A percentile compares a stretch with the other conserved stretches of the same genome.
phyloP scores from a whole-genome alignment of 2,113 vertebrate genomes.

The Sapayoa aenigma region DNA sequence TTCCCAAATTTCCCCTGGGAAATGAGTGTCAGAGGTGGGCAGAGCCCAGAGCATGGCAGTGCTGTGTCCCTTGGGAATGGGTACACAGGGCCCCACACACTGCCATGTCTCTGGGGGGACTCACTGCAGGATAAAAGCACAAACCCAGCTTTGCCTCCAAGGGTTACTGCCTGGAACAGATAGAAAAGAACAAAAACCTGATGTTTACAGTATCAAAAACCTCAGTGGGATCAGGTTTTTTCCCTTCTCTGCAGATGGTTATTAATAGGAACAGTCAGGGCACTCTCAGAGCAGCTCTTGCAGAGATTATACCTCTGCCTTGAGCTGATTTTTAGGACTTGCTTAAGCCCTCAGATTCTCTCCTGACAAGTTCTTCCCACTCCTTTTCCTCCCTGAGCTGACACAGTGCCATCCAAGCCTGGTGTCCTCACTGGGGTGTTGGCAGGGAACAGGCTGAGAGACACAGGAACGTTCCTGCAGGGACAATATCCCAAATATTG shows the following conservation, averaged over 20 bases:
- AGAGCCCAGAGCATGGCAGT: background rate
- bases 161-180: background rate
- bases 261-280: conserved; percentile 30
- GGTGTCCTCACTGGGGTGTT: background rate
- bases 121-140: background rate
- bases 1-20: background rate
- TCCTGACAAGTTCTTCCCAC: background rate
- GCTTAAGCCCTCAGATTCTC: background rate
- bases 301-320: background rate
- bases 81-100: background rate
- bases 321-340: background rate
- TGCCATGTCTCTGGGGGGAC: background rate
- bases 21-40: background rate
- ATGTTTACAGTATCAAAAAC: background rate
- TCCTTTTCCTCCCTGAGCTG: background rate
- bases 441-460: background rate
- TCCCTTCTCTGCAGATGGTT: background rate
- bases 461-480: background rate
- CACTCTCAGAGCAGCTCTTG: background rate
- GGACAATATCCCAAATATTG: background rate
- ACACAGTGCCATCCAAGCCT: background rate
- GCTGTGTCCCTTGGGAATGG: background rate
- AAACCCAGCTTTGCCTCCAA: background rate
- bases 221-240: background rate
- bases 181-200: background rate